Evolutionary conservation across 2,113 vertebrate species (phyloP).

Genomic region (Embiotoca jacksoni): DNA sequence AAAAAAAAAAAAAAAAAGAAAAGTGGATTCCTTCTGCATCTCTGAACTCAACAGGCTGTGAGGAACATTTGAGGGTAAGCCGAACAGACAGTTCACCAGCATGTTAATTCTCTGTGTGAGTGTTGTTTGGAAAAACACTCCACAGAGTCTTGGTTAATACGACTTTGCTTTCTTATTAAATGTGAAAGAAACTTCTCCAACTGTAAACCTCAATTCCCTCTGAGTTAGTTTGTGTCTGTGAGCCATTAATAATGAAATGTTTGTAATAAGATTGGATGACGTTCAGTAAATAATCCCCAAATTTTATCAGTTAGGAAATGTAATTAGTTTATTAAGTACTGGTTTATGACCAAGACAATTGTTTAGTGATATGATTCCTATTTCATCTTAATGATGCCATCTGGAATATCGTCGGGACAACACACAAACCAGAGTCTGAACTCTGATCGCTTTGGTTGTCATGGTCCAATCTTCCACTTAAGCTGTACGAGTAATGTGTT

Average conservation of each 20-base stretch:
- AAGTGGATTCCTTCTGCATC: conserved; percentile 37
- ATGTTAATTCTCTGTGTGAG: conserved; percentile 27
- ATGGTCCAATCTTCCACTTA: conserved; percentile 3
- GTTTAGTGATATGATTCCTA: conserved; percentile 34
- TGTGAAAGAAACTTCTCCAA: conserved; percentile 34
- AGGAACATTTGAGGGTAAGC: conserved; percentile 45
- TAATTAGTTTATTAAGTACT: conserved; percentile 50
- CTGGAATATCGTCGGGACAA: conserved; percentile 59
- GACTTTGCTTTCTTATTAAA: conserved; percentile 39
- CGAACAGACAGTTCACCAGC: conserved; percentile 44
- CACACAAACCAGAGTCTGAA: conserved; percentile 43
- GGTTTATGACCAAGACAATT: conserved; percentile 57
- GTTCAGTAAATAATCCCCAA: conserved; percentile 41
- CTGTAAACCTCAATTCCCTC: conserved; percentile 17
- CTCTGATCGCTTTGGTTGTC: conserved; percentile 25
- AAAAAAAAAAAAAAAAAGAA: conserved; percentile 24
- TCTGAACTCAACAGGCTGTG: conserved; percentile 26
- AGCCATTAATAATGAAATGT: conserved; percentile 39
- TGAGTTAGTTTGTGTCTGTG: conserved; percentile 26
- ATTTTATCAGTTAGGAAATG: conserved; percentile 46
- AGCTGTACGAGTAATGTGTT: conserved; percentile 27
- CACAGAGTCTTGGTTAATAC: conserved; percentile 13
- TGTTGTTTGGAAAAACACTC: conserved; percentile 43
- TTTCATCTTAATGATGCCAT: conserved; percentile 64
- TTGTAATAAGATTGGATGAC: conserved; percentile 44